Base-by-base conservation (phyloP, 1,140 invertebrate species). In the Lerema accius region DNA sequence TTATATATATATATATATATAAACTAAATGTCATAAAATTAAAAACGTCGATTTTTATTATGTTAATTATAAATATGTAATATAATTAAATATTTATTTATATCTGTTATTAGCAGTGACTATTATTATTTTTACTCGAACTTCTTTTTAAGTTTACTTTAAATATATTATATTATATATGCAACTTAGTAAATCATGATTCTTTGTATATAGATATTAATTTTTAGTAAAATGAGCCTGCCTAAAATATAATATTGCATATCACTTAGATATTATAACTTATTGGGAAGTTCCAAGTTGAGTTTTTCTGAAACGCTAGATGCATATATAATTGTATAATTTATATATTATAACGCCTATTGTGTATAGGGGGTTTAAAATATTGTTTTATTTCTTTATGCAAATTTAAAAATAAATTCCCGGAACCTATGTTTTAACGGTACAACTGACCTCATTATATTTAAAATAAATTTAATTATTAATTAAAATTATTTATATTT, bases 161-260 rank as follows among this genome's bases (percentile, higher is more conserved):
- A 4, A 7, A 32, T 32, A 4, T 9, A 32, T 7, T 32, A 4
- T 32, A 32, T 32, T 4, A n/a, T 32, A 32, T 32, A 32, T 4
- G 4, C 9, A 32, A 32, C 32, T 42, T 46, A 16, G 45, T 50
- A 43, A 62, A 50, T 50, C 45, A 49, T 17, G 16, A 40, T 50
- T 42, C 17, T 16, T 16, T 62, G 3, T 32, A 28, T 56, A 14
- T 56, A 28, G 10, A 43, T 13, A 23, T 43, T 32, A 28, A 40
- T 63, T 73, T 75, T 67, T 48, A 65, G 65, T 46, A 68, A 73
- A 79, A 76, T 66, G 63, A 80, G 85, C 85, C 76, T 86, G 83
- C 83, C 83, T 86, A 84, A 80, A 70, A 64, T 83, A 78, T 85
- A 84, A 74, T 73, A 73, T 86, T 86, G 85, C 85, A 88, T 88